Base-by-base conservation (phyloP, 2,797 vertebrate genomes). In the Manis crassicaudata region DNA sequence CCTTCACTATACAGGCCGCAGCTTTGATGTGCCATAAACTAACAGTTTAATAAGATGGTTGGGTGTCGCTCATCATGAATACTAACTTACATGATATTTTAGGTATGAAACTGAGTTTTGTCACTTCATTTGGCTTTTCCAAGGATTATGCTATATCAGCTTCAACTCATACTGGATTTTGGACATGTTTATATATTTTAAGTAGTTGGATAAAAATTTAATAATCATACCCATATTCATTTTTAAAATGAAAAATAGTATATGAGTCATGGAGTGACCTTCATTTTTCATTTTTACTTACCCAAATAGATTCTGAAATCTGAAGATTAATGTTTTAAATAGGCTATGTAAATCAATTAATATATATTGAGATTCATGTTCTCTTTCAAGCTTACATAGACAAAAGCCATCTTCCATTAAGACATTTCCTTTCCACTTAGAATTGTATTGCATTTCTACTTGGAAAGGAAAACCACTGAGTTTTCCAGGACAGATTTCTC, bases 201-300 rank as follows among this genome's bases (percentile, higher is more conserved):
- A 92, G 67, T 29, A 81, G 46, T 18, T 86, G 67, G 54, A 81
- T 32, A 85, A 77, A 95, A 90, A 95, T 87, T 79, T 83, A 96
- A 94, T 96, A 70, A 92, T 10, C 35, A 37, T 54, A 75, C 75
- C 80, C 80, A 92, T 56, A 88, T 76, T 76, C 73, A 54, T 83
- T 95, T 96, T 90, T 29, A 37, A 89, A 75, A 58, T 92, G 93
- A 96, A 94, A 96, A 93, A 88, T 94, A 87, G 32, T 35, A n/a
- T 13, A 62, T 81, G 32, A 80, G 43, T n/a, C 68, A 87, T 40
- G 29, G 80, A 96, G 95, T 29, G 37, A 80, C 46, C 81, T 43
- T 95, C 88, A 92, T 90, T 94, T 95, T 95, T 97, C 88, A 96
- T 70, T 96, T 88, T 95, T 88, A 86, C 60, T 89, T 93, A 89